phyloP scores from a whole-genome alignment of 64 coral and sea anemone species.

The Porites australiensis region DNA sequence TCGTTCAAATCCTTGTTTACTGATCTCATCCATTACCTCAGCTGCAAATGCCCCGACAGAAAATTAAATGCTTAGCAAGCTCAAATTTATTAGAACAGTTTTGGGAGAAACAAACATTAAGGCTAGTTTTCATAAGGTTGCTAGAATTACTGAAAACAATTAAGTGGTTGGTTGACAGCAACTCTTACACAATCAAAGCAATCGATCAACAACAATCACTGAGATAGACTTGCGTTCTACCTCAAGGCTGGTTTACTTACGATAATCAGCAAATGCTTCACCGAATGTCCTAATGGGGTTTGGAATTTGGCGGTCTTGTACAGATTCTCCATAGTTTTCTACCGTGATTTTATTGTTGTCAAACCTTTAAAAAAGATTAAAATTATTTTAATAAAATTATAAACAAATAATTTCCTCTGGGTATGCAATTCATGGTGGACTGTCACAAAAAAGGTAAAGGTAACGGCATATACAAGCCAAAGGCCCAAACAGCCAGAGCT shows the following conservation, averaged over 20 bases:
- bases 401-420: background rate
- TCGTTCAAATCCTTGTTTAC: constrained; percentile 84
- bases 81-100: too few relatives aligned
- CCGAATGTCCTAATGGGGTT: constrained; percentile 94
- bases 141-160: too few relatives aligned
- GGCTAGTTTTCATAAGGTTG: too few relatives aligned
- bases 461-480: too few relatives aligned
- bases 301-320: constrained; percentile 80
- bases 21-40: constrained; percentile 93
- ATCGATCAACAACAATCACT: too few relatives aligned
- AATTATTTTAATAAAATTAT: background rate
- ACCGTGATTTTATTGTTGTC: constrained; percentile 94
- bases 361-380: constrained; percentile 45
- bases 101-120: too few relatives aligned
- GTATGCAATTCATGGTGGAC: too few relatives aligned
- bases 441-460: too few relatives aligned
- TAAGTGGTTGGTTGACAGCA: too few relatives aligned
- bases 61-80: background rate
- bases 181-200: background rate
- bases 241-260: constrained; percentile 59
- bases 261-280: constrained; percentile 82
- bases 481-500: too few relatives aligned
- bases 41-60: constrained; percentile 57
- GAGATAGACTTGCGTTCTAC: too few relatives aligned
- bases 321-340: constrained; percentile 91